Percentiles rank a stretch among this genome's conserved stretches.
phyloP scores from a whole-genome alignment of 2,888 invertebrate species.

The Sycophila texana region DNA sequence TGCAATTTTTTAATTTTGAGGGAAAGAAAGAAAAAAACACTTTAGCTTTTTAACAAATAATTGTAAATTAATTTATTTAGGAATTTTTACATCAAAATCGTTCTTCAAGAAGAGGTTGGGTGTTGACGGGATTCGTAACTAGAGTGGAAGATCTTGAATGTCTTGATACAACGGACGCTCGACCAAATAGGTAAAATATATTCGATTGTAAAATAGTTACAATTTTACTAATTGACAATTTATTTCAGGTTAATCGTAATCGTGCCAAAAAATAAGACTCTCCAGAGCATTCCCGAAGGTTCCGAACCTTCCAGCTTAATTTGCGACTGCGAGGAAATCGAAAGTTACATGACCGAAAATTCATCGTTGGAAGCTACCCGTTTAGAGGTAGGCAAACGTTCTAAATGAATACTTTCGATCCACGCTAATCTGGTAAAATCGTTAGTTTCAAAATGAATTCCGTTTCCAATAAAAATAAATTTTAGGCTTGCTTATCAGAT shows the following conservation, averaged over 20 bases:
- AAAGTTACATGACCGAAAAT: neutral
- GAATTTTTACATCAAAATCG: conserved; percentile 77
- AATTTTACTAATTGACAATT: conserved; percentile 58
- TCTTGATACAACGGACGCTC: conserved; percentile 79
- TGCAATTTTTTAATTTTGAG: neutral
- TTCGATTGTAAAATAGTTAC: neutral
- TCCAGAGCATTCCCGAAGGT: neutral
- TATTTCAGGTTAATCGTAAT: conserved; percentile 43
- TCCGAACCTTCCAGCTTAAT: neutral
- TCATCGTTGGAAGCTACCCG: too few relatives aligned
- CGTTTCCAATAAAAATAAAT: neutral
- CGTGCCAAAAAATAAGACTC: conserved; percentile 1
- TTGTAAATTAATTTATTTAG: conserved; percentile 59
- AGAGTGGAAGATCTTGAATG: conserved; percentile 79
- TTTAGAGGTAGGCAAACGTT: too few relatives aligned
- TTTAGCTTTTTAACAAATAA: too few relatives aligned
- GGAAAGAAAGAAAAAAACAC: too few relatives aligned
- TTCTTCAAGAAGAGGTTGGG: conserved; percentile 81
- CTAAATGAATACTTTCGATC: too few relatives aligned
- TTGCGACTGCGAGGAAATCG: neutral
- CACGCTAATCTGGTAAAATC: too few relatives aligned
- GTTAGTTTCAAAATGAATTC: too few relatives aligned
- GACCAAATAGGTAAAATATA: conserved; percentile 79
- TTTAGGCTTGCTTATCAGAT: neutral
- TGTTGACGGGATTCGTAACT: conserved; percentile 80